These are phyloP conservation scores for Corbicula japonica DNA, from an alignment of 2,888 invertebrate species.

Conservation along the genomic window DNA sequence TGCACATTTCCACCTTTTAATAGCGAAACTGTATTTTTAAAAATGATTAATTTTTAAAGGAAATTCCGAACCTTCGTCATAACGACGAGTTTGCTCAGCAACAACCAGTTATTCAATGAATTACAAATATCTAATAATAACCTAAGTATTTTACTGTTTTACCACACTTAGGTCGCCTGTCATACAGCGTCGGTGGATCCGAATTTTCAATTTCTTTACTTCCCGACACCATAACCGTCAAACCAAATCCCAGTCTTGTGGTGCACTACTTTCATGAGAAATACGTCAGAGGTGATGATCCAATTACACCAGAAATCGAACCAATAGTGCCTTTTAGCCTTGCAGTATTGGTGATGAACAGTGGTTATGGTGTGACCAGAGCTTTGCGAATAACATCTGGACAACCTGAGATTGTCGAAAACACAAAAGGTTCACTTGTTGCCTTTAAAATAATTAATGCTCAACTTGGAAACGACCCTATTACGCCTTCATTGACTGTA, in stretches of 20 bases:
- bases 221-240: too few species aligned
- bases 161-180: conserved; percentile 71
- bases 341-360: conserved; percentile 69
- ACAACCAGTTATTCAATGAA: too few species aligned
- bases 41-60: too few species aligned
- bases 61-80: too few species aligned
- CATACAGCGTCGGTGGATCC: conserved; percentile 66
- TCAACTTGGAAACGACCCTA: conserved; percentile 48
- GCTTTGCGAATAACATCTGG: conserved; percentile 70
- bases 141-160: too few species aligned
- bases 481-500: conserved; percentile 68
- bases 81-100: too few species aligned
- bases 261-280: conserved; percentile 76
- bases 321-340: too few species aligned
- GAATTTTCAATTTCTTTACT: conserved; percentile 65
- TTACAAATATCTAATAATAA: too few species aligned
- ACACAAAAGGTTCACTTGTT: conserved; percentile 72
- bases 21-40: too few species aligned
- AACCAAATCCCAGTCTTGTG: conserved; percentile 67
- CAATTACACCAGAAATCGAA: conserved; percentile 70
- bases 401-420: conserved; percentile 77
- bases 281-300: conserved; percentile 73
- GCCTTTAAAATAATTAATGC: too few species aligned
- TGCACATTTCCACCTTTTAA: too few species aligned
- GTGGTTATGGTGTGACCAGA: conserved; percentile 68